Evolutionary conservation across 1,140 invertebrate genomes (phyloP).

Genomic region (Neodiprion virginianus): DNA sequence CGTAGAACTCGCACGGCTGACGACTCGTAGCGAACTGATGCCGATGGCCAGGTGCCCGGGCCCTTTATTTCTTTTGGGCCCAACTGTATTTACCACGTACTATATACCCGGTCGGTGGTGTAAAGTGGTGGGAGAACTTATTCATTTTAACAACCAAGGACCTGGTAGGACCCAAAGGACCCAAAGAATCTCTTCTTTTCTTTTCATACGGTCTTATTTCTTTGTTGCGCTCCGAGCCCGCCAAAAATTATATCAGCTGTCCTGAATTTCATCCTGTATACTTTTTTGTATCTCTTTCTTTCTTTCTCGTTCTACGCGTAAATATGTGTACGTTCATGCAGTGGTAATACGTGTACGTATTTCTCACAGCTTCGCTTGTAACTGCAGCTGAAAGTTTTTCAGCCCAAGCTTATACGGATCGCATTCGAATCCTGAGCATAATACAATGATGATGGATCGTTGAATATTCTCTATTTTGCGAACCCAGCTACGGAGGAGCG

Average conservation of each 20-base stretch:
- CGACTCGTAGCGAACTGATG: slow-evolving; percentile 51
- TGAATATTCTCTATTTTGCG: too few species aligned
- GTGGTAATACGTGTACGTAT: background rate
- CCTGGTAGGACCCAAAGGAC: slow-evolving; percentile 37
- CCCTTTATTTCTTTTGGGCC: slow-evolving; percentile 59
- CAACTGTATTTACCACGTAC: slow-evolving; percentile 20
- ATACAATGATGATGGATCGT: background rate
- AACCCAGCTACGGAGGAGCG: too few species aligned
- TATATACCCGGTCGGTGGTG: slow-evolving; percentile 28
- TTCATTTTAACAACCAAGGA: slow-evolving; percentile 56
- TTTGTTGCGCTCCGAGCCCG: slow-evolving; percentile 38
- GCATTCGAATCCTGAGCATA: background rate
- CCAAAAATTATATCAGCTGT: slow-evolving; percentile 61
- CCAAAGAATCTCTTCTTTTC: slow-evolving; percentile 30
- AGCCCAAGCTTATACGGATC: background rate
- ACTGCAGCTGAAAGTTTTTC: background rate
- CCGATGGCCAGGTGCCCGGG: slow-evolving; percentile 49
- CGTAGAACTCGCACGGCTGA: slow-evolving; percentile 21
- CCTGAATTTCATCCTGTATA: slow-evolving; percentile 43
- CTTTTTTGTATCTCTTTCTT: slow-evolving; percentile 17
- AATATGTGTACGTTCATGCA: background rate
- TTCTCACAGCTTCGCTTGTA: background rate
- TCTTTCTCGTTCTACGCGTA: background rate
- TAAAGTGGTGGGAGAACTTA: slow-evolving; percentile 38
- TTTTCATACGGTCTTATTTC: slow-evolving; percentile 28